Evolutionary conservation across 1,140 invertebrate species (phyloP).

Genomic region (Ceratitis capitata): DNA sequence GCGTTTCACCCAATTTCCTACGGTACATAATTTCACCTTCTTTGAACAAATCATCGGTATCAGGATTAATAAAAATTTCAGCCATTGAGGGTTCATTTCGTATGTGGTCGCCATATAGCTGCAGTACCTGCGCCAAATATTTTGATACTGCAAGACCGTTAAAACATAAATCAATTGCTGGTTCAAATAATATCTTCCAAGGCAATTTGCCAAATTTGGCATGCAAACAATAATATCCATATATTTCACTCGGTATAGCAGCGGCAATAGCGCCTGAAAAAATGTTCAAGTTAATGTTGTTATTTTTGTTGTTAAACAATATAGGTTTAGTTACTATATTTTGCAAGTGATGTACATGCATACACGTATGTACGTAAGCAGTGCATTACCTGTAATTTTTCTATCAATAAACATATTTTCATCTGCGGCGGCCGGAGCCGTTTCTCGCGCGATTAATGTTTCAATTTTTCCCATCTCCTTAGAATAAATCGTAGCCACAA

Average conservation of each 20-base stretch:
- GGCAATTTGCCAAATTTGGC: conserved; percentile 78
- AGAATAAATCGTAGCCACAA: conserved; percentile 83
- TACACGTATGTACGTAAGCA: no score
- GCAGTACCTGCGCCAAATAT: conserved; percentile 75
- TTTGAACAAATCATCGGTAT: conserved; percentile 71
- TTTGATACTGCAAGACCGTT: conserved; percentile 76
- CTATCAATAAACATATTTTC: conserved; percentile 75
- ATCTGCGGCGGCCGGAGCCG: conserved; percentile 75
- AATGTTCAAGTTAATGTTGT: no score
- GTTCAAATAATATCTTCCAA: conserved; percentile 84
- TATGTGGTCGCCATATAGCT: conserved; percentile 70
- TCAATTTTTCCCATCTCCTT: conserved; percentile 69
- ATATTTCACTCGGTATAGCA: conserved; percentile 90
- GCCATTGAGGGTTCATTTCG: conserved; percentile 71
- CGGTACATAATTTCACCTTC: conserved; percentile 77
- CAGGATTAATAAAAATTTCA: conserved; percentile 75
- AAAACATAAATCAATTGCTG: conserved; percentile 79
- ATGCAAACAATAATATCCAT: conserved; percentile 85
- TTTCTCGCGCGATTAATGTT: conserved; percentile 83
- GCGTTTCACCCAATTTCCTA: conserved; percentile 76
- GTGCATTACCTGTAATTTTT: conserved; percentile 60
- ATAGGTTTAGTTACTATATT: no score
- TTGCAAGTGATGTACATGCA: no score
- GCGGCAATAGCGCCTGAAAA: conserved; percentile 76
- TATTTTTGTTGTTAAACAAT: no score